These are phyloP conservation scores for Amblyjoppa proteus DNA, from an alignment of 2,888 invertebrate genomes.

Conservation along the genomic window DNA sequence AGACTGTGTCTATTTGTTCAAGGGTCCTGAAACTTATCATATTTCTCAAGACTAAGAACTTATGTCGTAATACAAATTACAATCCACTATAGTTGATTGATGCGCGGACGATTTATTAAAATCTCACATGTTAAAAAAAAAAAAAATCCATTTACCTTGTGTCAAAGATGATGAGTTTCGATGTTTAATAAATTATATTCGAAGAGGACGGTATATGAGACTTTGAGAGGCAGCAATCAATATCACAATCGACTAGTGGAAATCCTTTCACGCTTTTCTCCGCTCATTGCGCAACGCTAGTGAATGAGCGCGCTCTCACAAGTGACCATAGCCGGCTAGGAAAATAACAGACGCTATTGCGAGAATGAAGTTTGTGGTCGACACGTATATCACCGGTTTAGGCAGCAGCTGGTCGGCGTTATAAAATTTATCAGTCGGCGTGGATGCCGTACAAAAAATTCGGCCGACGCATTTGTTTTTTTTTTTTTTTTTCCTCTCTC, in stretches of 20 bases:
- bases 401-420: constrained; percentile 42
- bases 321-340: neutral
- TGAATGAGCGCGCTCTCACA: constrained; percentile 20
- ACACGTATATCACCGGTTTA: neutral
- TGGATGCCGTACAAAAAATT: constrained; percentile 6
- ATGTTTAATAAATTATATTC: constrained; percentile 10
- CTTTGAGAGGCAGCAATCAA: constrained; percentile 20
- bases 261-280: constrained; percentile 53
- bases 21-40: neutral
- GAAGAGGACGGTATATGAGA: neutral
- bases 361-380: constrained; percentile 58
- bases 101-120: neutral
- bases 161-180: constrained; percentile 6
- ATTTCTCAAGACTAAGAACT: neutral
- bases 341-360: constrained; percentile 50
- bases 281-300: constrained; percentile 34
- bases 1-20: neutral
- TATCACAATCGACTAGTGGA: constrained; percentile 27
- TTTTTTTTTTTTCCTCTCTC: neutral
- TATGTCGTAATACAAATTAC: neutral
- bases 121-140: neutral
- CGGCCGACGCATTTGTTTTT: neutral
- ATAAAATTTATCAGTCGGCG: constrained; percentile 58
- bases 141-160: neutral
- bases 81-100: neutral